Percentiles rank a stretch among this genome's conserved stretches.
Evolutionary conservation across 2,113 vertebrate species (phyloP).

Genomic region (Tachuris rubrigastra): DNA sequence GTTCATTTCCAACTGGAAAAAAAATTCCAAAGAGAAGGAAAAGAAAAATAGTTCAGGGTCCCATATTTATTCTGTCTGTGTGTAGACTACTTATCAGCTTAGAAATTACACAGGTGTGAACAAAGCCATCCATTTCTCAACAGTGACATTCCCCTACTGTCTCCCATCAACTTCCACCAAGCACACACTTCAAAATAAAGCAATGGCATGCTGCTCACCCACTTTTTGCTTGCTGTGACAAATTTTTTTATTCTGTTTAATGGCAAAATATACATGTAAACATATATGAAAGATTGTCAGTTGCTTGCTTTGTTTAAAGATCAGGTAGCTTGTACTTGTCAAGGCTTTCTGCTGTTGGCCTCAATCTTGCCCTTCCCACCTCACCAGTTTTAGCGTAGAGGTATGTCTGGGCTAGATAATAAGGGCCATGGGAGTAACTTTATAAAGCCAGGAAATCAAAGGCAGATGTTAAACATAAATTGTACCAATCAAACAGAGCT

Average conservation of each 20-base stretch:
- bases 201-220: not conserved
- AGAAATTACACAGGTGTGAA: slow-evolving; percentile 55
- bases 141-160: not conserved
- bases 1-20: slow-evolving; percentile 51
- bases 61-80: not conserved
- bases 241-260: not conserved
- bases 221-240: not conserved
- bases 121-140: slow-evolving; percentile 42
- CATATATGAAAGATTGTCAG: not conserved
- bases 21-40: slow-evolving; percentile 43
- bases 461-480: slow-evolving; percentile 47
- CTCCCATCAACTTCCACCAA: slow-evolving; percentile 13
- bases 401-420: not conserved
- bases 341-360: not conserved
- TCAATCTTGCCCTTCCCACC: not conserved
- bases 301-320: slow-evolving; percentile 2
- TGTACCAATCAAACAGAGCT: slow-evolving; percentile 33
- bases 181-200: not conserved
- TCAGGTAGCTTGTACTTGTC: not conserved
- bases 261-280: not conserved
- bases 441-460: slow-evolving; percentile 43
- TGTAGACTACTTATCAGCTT: slow-evolving; percentile 45
- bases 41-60: slow-evolving; percentile 39
- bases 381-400: not conserved
- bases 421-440: not conserved